Evolutionary conservation across 2,113 vertebrate species (phyloP).

Genomic region (Ancistrus triradiatus): DNA sequence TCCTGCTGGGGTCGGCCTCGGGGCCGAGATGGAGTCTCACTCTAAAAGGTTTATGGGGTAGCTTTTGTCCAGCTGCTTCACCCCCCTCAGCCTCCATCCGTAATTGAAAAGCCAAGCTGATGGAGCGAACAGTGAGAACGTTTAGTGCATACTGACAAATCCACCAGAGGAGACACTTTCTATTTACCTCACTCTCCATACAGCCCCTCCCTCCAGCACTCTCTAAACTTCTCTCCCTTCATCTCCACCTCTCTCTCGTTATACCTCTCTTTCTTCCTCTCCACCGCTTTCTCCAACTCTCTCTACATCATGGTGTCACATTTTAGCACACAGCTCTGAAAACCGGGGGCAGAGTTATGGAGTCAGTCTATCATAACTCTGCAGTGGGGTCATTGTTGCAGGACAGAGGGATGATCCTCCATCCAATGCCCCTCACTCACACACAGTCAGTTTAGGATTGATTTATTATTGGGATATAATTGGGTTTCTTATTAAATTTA

Average conservation of each 20-base stretch:
- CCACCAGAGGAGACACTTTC: constrained; percentile 30
- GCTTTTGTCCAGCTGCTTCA: constrained; percentile 64
- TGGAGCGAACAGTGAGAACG: constrained; percentile 55
- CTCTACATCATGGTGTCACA: no score
- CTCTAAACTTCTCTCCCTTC: not conserved
- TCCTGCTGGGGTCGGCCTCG: constrained; percentile 62
- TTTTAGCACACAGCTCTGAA: no score
- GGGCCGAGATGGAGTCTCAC: constrained; percentile 62
- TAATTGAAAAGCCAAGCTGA: constrained; percentile 77
- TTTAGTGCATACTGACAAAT: constrained; percentile 56
- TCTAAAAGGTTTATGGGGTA: constrained; percentile 77
- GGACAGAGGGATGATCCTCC: no score
- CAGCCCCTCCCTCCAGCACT: not conserved
- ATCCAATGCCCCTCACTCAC: no score
- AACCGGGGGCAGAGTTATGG: no score
- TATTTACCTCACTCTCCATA: no score
- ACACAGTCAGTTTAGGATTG: no score
- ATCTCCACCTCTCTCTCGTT: no score
- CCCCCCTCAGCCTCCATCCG: constrained; percentile 56
- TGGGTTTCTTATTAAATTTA: no score
- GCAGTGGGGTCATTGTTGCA: no score
- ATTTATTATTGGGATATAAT: no score
- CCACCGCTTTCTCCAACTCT: not conserved
- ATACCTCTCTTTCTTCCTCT: not conserved
- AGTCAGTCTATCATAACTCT: no score